Conservation (phyloP, 2,113 vertebrate genomes). For the Atrichornis clamosus region DNA sequence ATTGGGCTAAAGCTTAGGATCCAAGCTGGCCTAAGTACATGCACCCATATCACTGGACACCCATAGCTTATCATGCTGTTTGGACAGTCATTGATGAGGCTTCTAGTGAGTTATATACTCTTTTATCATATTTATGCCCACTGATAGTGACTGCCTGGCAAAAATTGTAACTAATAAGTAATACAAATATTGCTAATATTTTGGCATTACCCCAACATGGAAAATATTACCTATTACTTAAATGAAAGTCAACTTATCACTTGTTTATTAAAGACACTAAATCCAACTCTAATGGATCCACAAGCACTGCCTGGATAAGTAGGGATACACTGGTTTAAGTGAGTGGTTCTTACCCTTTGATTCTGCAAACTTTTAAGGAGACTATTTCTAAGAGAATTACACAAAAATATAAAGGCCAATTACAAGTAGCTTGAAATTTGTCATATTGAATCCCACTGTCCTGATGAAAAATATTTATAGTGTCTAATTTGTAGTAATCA, state of each 20-base stretch:
- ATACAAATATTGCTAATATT: background rate
- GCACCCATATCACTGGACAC: background rate
- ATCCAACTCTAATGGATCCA: background rate
- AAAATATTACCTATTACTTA: background rate
- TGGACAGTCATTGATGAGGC: background rate
- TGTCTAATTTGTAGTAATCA: background rate
- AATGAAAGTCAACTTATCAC: background rate
- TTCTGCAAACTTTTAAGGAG: background rate
- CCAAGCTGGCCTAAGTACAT: background rate
- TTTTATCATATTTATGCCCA: background rate
- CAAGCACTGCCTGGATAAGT: background rate
- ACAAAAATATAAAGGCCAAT: background rate
- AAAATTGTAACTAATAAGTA: background rate
- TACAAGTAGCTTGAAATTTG: background rate
- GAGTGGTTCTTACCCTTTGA: background rate
- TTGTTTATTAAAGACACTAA: background rate
- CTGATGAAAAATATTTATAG: background rate
- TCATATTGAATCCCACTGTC: background rate
- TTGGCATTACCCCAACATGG: background rate
- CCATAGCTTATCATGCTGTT: background rate
- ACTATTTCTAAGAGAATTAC: background rate
- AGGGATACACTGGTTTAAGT: background rate
- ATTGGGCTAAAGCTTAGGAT: background rate
- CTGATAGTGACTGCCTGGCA: background rate
- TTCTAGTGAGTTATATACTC: fast-evolving